Percentiles rank a stretch among this genome's conserved stretches.
Conservation (phyloP, 2,113 vertebrate species). For the Xenopus borealis region DNA sequence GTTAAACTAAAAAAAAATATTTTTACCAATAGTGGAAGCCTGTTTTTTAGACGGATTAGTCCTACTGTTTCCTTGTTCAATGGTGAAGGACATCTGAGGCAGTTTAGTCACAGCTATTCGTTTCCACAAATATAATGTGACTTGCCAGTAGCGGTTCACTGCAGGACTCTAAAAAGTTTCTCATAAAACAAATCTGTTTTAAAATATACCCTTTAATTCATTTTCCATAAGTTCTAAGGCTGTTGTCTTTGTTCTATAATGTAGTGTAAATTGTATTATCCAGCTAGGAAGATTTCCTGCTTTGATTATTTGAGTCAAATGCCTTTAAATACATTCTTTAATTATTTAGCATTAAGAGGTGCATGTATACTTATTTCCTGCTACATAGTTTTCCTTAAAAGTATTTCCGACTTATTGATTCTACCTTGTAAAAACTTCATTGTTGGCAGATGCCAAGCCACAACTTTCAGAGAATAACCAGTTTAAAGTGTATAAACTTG, state of each 20-base stretch:
- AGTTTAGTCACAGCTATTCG: slow-evolving; percentile 40
- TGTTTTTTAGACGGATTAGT: slow-evolving; percentile 32
- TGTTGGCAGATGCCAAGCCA: no score
- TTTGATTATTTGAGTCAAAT: no score
- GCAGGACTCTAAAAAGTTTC: slow-evolving; percentile 29
- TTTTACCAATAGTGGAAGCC: background rate
- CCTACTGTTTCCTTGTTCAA: slow-evolving; percentile 18
- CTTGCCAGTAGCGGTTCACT: slow-evolving; percentile 20
- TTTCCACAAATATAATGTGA: slow-evolving; percentile 15
- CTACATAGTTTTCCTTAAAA: no score
- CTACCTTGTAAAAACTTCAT: no score
- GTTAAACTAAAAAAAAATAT: slow-evolving; percentile 14
- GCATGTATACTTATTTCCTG: no score
- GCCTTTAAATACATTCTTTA: no score
- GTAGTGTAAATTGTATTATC: background rate
- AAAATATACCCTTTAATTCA: slow-evolving; percentile 22
- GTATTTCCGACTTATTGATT: no score
- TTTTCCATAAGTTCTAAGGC: background rate
- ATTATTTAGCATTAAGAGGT: no score
- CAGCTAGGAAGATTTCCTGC: background rate
- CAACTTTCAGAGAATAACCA: no score
- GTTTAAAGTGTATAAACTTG: no score
- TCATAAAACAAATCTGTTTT: slow-evolving; percentile 36
- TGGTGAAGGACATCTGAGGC: slow-evolving; percentile 29
- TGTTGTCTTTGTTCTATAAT: background rate